Conservation (phyloP, 92 coral and sea anemone species). For the Blastomussa wellsi region DNA sequence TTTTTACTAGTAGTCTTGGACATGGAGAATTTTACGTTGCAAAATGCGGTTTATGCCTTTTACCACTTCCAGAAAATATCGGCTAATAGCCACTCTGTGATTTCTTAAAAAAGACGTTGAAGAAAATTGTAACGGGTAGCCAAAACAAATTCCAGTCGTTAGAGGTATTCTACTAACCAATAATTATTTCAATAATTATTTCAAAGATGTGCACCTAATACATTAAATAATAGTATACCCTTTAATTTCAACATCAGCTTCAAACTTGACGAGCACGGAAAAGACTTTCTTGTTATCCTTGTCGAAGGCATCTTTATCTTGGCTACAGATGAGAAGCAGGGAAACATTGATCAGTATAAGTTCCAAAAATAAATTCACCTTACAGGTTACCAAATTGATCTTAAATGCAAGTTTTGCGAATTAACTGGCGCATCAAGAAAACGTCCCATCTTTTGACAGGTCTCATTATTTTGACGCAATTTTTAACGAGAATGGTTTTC, state of each 20-base stretch:
- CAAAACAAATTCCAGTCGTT: too few species aligned
- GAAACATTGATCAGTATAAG: neutral
- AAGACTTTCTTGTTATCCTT: constrained; percentile 23
- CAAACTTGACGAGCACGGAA: constrained; percentile 71
- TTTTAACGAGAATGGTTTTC: too few species aligned
- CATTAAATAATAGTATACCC: constrained; percentile 55
- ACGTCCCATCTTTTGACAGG: neutral
- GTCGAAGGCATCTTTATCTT: constrained; percentile 20
- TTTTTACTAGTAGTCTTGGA: neutral
- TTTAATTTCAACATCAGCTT: constrained; percentile 74
- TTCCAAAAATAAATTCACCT: neutral
- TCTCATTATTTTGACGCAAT: neutral
- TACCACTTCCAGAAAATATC: too few species aligned
- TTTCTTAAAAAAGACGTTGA: too few species aligned
- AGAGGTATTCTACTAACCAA: neutral
- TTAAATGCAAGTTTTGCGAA: neutral
- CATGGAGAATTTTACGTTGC: too few species aligned
- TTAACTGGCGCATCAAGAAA: neutral
- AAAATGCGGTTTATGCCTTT: too few species aligned
- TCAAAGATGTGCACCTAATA: neutral
- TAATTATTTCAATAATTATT: neutral
- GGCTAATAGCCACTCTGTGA: too few species aligned
- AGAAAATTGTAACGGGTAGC: too few species aligned
- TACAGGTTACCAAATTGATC: neutral
- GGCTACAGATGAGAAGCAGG: constrained; percentile 2